A percentile compares a stretch with the other conserved stretches of the same genome.
phyloP scores from a whole-genome alignment of 2,113 vertebrate species.

The Sorex fumeus region DNA sequence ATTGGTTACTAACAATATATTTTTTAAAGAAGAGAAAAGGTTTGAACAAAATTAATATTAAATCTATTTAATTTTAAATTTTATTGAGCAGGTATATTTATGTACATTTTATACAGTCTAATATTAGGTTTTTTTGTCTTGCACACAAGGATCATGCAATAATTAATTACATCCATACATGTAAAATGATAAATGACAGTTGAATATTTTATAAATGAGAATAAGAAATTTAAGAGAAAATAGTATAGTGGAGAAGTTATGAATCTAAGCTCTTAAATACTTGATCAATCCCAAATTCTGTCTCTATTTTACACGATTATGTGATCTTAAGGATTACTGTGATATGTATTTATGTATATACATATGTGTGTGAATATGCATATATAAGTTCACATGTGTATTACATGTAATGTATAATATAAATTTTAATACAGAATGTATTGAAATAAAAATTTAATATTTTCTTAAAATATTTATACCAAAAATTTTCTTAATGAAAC shows the following conservation, averaged over 20 bases:
- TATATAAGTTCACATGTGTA: no score
- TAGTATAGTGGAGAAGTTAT: background rate
- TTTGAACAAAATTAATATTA: background rate
- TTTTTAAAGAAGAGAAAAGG: constrained; percentile 19
- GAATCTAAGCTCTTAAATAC: background rate
- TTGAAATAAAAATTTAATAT: background rate
- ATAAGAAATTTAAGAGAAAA: background rate
- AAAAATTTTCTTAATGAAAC: background rate
- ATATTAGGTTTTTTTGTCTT: no score
- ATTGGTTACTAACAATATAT: background rate
- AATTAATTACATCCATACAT: background rate
- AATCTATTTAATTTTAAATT: background rate
- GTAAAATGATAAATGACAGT: background rate
- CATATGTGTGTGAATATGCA: background rate
- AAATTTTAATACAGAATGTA: background rate
- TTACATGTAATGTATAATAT: background rate
- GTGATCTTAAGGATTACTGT: background rate
- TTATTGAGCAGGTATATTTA: background rate
- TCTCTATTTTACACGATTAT: background rate
- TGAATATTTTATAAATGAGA: background rate
- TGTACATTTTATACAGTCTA: background rate
- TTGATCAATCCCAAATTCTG: background rate
- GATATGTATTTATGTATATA: background rate
- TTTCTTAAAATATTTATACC: background rate
- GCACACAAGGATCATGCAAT: no score